Base-by-base conservation (phyloP, 2,888 invertebrate genomes). In the Synanthedon andrenaeformis region DNA sequence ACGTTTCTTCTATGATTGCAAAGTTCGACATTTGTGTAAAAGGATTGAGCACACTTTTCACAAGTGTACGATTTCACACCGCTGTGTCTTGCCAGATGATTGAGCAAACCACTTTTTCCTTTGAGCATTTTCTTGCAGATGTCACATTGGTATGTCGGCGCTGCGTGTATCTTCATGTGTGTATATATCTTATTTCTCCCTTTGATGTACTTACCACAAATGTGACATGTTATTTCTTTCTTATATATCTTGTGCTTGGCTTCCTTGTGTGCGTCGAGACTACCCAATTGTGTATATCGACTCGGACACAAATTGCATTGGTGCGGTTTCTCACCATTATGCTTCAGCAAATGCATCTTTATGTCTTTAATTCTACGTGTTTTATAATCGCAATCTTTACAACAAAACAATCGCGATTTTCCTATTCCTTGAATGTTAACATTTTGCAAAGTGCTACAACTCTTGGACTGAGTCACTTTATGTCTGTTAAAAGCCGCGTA, bases 11-110 rank as follows among this genome's bases (percentile, higher is more conserved):
- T 72, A 51, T 85, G 85, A 50, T 77, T 81, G 8, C 71, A 69
- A 0, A 86, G 64, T 56, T 83, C 84, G 0, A 72, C 63, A 1
- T 62, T 51, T 0, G 81, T 79, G 52, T 63, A 82, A 55, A 80
- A 85, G 14, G 76, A 67, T 5, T 72, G 67, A 0, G 79, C 76
- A 59, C 85, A 86, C 12, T 63, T 63, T 53, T 84, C 84, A 64
- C 85, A 85, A 0, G 79, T 69, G 54, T 58, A 80, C 0, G 71
- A 63, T 55, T 76, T 82, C 0, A 74, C 59, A 1, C 76, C 79
- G 1, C 64, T 65, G 53, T 85, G 85, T 12, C 85, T 58, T 51
- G 65, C 59, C 72, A 83, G 74, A 51, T 86, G 85, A 2, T 58
- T 56, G 0, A 53, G 54, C 10, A 78, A 61, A 49, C 51, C 62